phyloP scores from a whole-genome alignment of 2,113 vertebrate species.

The Uria aalge region DNA sequence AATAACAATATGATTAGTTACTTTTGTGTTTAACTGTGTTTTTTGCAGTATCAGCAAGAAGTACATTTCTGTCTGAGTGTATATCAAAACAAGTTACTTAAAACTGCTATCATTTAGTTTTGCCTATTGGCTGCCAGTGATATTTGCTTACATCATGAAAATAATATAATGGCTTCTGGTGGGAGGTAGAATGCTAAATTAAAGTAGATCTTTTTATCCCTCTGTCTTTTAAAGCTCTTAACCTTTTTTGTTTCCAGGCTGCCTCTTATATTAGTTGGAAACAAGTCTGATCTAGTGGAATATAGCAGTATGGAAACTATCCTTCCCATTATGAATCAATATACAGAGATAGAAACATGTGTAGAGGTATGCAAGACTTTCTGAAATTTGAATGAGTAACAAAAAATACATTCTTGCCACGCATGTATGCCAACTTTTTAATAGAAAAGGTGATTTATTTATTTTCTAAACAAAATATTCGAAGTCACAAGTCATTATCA shows the following conservation, averaged over 20 bases:
- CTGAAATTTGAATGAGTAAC: neutral
- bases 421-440: neutral
- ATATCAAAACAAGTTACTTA: neutral
- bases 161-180: neutral
- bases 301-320: conserved; percentile 99
- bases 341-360: conserved; percentile 97
- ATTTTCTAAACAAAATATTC: neutral
- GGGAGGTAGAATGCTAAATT: neutral
- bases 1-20: neutral
- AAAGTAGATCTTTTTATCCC: neutral
- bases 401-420: neutral
- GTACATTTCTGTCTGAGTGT: neutral
- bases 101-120: neutral
- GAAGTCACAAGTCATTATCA: neutral
- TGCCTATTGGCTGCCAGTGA: neutral
- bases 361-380: conserved; percentile 85
- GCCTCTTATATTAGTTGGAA: conserved; percentile 94
- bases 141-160: neutral
- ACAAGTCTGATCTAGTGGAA: conserved; percentile 97
- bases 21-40: neutral
- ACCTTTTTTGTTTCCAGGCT: conserved; percentile 75
- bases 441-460: neutral
- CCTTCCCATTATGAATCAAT: conserved; percentile 98
- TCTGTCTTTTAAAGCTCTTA: conserved; percentile 21
- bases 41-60: neutral